Percentiles rank a stretch among this genome's conserved stretches.
phyloP scores from a whole-genome alignment of 2,113 vertebrate species.

The Prionailurus bengalensis region DNA sequence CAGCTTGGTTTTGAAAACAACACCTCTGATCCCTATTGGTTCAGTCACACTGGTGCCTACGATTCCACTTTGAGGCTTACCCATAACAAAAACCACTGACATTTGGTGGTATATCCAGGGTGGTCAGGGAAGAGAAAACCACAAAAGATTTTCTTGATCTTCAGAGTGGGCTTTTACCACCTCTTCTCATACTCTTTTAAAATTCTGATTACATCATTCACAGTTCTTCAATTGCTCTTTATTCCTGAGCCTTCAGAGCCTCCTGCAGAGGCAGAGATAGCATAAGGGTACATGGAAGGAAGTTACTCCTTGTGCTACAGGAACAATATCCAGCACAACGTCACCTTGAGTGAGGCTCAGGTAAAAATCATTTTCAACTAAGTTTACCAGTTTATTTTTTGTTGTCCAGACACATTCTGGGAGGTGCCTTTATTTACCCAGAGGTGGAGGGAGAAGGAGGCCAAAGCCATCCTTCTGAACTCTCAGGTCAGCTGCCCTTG shows the following conservation, averaged over 20 bases:
- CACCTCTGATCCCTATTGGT: not conserved
- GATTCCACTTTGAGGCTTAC: not conserved
- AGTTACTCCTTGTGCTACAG: not conserved
- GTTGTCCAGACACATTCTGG: not conserved
- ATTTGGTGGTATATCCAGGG: not conserved
- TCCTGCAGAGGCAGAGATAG: not conserved
- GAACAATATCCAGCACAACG: not conserved
- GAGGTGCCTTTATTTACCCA: not conserved
- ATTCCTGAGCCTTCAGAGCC: not conserved
- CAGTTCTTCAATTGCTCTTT: not conserved
- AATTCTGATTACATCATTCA: not conserved
- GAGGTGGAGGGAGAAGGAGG: not conserved
- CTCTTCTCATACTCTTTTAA: not conserved
- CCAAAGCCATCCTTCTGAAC: not conserved
- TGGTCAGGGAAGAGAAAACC: not conserved
- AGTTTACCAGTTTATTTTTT: not conserved
- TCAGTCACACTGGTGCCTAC: not conserved
- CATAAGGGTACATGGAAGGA: not conserved
- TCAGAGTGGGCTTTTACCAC: not conserved
- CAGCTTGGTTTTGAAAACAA: not conserved
- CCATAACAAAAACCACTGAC: not conserved
- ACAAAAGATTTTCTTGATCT: not conserved
- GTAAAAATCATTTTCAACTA: not conserved
- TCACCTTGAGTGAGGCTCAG: not conserved
- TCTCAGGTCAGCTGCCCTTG: not conserved